Conservation (phyloP, 2,888 invertebrate genomes). For the Netelia melanura region DNA sequence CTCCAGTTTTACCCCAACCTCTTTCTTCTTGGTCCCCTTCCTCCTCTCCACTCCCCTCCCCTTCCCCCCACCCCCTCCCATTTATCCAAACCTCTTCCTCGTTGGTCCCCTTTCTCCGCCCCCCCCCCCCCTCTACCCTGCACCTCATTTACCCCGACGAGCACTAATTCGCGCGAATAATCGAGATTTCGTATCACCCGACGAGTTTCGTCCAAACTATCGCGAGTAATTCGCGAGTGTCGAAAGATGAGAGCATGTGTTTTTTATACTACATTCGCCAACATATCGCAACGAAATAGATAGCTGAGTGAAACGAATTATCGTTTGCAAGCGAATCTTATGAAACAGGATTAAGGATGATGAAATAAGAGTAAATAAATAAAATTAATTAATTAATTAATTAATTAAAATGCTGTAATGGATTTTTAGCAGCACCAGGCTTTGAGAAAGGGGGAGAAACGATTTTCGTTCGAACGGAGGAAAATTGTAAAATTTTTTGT, state of each 20-base stretch:
- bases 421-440: not conserved
- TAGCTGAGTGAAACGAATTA: not conserved
- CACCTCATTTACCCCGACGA: too few relatives aligned
- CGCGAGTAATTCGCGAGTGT: not conserved
- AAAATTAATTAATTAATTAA: not conserved
- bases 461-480: constrained; percentile 10
- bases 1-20: too few relatives aligned
- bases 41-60: too few relatives aligned
- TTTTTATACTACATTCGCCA: constrained; percentile 23
- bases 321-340: not conserved
- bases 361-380: not conserved
- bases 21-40: too few relatives aligned
- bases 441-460: not conserved
- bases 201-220: constrained; percentile 25
- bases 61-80: too few relatives aligned
- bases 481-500: not conserved
- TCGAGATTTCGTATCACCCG: constrained; percentile 1
- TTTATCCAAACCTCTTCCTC: too few relatives aligned
- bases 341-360: too few relatives aligned
- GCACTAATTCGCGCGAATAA: too few relatives aligned
- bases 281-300: constrained; percentile 54
- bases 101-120: too few relatives aligned
- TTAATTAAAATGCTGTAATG: not conserved
- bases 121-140: too few relatives aligned
- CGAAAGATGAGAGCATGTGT: not conserved